Base-by-base conservation (phyloP, 2,888 invertebrate genomes). In the Eupsilia transversa region DNA sequence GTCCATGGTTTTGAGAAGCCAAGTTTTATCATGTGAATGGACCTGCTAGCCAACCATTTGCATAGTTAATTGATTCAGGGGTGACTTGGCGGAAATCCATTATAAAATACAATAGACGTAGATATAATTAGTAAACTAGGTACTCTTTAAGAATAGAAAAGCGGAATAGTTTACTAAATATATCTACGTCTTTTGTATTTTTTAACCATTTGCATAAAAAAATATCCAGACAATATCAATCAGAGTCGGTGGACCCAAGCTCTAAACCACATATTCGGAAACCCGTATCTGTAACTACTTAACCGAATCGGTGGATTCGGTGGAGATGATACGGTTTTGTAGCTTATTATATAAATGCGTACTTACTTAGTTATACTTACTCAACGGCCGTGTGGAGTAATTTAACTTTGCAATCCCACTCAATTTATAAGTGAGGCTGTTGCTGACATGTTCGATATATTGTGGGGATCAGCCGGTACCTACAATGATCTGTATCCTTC, bases 341-440 rank as follows among this genome's bases (percentile, higher is more conserved):
- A 76, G 72, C 69, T 77, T 79, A 87, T 86, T 78, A 72, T 83
- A 71, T 74, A 70, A 59, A 43, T 72, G 79, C 72, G 56, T 64
- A 68, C 30, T 30, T 73, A 78, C 60, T 66, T 72, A 79, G 66
- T 81, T 79, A n/a, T n/a, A 74, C 80, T 76, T 73, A 72, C 64
- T 69, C 70, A 80, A 73, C 72, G 69, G 59, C 46, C 70, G 64
- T 78, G 72, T 81, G 79, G 73, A 83, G 83, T 87, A 91, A 91
- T 91, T 90, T 91, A 90, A 89, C 90, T 90, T 90, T 82, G 81
- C 86, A 86, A 86, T 87, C 82, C 72, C 72, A 80, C 57, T 83
- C 78, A 88, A 90, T 89, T 86, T 86, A 74, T 77, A 74, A 68
- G 65, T 74, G 72, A 72, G 67, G 69, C 72, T 90, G 92, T 61